phyloP scores from a whole-genome alignment of 2,113 vertebrate species.

The Camelus bactrianus region DNA sequence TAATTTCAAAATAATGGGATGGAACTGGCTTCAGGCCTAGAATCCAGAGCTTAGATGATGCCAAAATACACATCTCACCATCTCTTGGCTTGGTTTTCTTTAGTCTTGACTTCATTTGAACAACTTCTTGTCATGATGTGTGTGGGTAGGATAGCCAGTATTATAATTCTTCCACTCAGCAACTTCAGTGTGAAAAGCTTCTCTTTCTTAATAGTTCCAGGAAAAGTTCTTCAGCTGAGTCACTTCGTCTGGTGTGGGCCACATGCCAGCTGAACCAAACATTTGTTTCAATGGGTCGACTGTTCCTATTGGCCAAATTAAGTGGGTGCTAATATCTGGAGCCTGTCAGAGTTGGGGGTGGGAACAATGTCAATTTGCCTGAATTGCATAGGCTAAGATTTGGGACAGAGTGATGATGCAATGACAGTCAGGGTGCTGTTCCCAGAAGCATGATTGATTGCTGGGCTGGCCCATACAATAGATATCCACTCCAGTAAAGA shows the following conservation, averaged over 20 bases:
- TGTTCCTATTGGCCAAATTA: neutral
- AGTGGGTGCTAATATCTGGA: neutral
- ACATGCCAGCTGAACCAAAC: neutral
- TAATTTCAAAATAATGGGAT: constrained; percentile 37
- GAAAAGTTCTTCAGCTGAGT: neutral
- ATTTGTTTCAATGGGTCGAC: neutral
- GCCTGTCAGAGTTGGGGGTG: neutral
- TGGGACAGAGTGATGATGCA: neutral
- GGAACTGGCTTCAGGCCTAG: neutral
- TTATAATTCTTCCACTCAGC: neutral
- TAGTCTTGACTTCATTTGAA: neutral
- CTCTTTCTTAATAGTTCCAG: neutral
- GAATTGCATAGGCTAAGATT: neutral
- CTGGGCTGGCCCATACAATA: neutral
- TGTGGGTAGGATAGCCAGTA: neutral
- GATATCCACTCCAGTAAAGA: neutral
- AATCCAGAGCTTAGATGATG: neutral
- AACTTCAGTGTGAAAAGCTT: neutral
- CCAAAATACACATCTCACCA: neutral
- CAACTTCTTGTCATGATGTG: neutral
- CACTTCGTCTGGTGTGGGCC: neutral
- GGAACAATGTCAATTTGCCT: neutral
- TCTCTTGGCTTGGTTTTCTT: constrained; percentile 1
- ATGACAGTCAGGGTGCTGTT: neutral
- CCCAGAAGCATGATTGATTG: neutral